Evolutionary conservation across 2,888 invertebrate species (phyloP), one percentile per base, ranked within the genome.

Genomic region (Julus scandinavius): DNA sequence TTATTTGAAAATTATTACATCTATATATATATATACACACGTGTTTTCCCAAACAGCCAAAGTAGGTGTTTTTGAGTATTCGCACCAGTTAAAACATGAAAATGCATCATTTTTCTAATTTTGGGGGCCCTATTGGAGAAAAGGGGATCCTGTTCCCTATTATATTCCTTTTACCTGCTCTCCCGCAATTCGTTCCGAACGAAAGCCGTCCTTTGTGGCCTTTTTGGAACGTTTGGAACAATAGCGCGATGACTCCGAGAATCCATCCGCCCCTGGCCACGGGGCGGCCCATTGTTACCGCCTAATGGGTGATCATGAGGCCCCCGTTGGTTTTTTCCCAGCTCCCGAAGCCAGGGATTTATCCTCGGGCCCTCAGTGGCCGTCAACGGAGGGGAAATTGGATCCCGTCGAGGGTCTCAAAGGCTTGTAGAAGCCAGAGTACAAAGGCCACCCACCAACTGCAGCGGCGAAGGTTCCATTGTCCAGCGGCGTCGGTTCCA

Each of bases 241-340:
- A 72, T 72, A 29, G 72, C 72, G 20, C 72, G 29, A 72, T 72
- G 72, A 72, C 72, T 72, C 29, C 72, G 29, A 72, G 72, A 72
- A 72, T 72, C 63, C 63, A n/a, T 4, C 40, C 84, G 84, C 84
- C 45, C 38, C 85, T 17, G 85, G 85, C 85, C 15, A 13, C 13
- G 85, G 41, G 85, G 41, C 40, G 3, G 41, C 49, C 20, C 85
- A 85, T 85, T 85, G 85, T 85, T 49, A 17, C 45, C 85, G 17
- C 41, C 15, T 85, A 85, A 85, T 85, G 40, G 85, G 85, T 85
- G 85, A 85, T 85, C 85, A 85, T 85, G 29, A 85, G 85, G 85
- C 49, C n/a, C 40, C 40, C 20, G 49, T 85, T 49, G 41, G 40
- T 85, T 49, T 85, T 45, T 85, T 85, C 83, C 17, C 41, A 45